A percentile compares a stretch with the other conserved stretches of the same genome.
phyloP scores from a whole-genome alignment of 2,888 invertebrate species.

The Cephus pulcher region DNA sequence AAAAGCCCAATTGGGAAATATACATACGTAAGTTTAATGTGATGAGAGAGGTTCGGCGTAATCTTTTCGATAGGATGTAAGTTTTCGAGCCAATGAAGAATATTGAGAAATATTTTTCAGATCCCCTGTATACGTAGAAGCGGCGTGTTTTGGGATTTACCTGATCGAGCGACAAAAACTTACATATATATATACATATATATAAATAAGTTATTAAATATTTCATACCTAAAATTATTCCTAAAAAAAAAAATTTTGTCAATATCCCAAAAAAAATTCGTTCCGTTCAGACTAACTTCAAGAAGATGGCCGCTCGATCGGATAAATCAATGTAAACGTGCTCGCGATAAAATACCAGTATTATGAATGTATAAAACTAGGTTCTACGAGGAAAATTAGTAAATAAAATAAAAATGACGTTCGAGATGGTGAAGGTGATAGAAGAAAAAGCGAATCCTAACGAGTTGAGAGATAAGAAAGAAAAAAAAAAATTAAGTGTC shows the following conservation, averaged over 20 bases:
- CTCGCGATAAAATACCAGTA: slow-evolving; percentile 60
- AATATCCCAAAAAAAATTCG: neutral
- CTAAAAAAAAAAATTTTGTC: neutral
- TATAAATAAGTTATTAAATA: neutral
- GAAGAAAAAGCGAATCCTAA: slow-evolving; percentile 8
- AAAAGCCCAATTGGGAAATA: neutral
- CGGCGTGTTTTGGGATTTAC: neutral
- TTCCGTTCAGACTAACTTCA: neutral
- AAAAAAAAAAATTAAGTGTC: slow-evolving; percentile 7
- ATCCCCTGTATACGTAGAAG: slow-evolving; percentile 48
- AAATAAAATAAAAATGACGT: slow-evolving; percentile 27
- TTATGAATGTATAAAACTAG: slow-evolving; percentile 65
- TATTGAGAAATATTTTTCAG: slow-evolving; percentile 55
- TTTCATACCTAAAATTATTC: neutral
- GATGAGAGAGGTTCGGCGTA: neutral
- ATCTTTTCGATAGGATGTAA: slow-evolving; percentile 21
- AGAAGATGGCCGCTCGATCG: neutral
- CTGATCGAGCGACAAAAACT: neutral
- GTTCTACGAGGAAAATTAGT: slow-evolving; percentile 13
- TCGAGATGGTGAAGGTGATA: slow-evolving; percentile 15
- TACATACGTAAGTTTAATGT: slow-evolving; percentile 10
- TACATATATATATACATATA: neutral
- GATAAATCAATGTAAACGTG: neutral
- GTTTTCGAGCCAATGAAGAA: slow-evolving; percentile 42
- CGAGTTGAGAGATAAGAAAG: slow-evolving; percentile 18